These are phyloP conservation scores for Neodon shergylaensis DNA, from an alignment of 2,113 vertebrate genomes.

Conservation along the genomic window DNA sequence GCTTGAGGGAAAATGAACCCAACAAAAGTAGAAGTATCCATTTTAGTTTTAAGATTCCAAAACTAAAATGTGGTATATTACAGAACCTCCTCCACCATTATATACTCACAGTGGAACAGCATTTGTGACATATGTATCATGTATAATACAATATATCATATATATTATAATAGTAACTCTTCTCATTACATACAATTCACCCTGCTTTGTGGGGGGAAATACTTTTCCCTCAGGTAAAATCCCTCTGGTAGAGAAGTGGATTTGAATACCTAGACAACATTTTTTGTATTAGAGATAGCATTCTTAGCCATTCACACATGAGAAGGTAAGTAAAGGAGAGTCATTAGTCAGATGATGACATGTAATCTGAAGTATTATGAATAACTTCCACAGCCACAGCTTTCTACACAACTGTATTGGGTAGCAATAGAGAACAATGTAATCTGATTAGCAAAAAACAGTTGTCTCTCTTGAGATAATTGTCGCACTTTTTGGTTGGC, in stretches of 20 bases:
- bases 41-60: conserved; percentile 28
- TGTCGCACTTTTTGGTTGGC: conserved; percentile 29
- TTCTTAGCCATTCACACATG: background rate
- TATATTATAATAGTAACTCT: background rate
- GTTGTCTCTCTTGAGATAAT: background rate
- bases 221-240: background rate
- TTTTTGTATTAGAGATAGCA: background rate
- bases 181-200: background rate
- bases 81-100: background rate
- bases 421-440: background rate
- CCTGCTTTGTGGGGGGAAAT: background rate
- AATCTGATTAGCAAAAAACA: background rate
- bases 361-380: background rate
- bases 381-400: background rate
- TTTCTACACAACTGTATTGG: background rate
- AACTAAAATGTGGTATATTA: conserved; percentile 13
- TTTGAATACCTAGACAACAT: background rate
- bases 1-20: background rate
- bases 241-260: background rate
- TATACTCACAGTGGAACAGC: background rate
- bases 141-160: background rate
- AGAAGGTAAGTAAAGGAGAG: background rate
- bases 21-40: background rate
- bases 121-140: background rate
- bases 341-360: background rate